phyloP scores from a whole-genome alignment of 1,140 invertebrate genomes.

The Whitmania pigra region DNA sequence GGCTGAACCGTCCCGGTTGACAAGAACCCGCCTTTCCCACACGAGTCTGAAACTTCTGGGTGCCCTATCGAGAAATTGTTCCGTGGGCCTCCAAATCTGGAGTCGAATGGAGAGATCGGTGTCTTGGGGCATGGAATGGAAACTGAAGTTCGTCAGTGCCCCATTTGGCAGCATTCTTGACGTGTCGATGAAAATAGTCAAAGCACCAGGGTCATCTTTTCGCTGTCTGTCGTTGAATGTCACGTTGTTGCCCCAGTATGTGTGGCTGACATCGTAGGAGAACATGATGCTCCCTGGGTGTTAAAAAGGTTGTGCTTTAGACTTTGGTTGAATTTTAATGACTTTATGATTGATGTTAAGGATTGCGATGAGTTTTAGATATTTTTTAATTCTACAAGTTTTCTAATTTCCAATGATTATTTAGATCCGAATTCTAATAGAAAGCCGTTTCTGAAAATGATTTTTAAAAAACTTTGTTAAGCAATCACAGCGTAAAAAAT shows the following conservation, averaged over 20 bases:
- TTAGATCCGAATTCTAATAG: neutral
- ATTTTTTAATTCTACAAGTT: neutral
- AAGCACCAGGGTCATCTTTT: neutral
- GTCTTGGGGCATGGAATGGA: constrained; percentile 2
- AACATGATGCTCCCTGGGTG: neutral
- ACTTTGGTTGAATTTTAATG: neutral
- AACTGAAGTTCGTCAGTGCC: neutral
- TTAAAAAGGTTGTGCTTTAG: neutral
- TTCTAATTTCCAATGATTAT: neutral
- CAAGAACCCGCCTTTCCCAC: constrained; percentile 3
- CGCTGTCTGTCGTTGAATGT: neutral
- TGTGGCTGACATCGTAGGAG: neutral
- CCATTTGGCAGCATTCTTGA: neutral
- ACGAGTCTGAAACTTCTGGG: neutral
- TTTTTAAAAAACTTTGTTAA: neutral
- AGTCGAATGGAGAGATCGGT: neutral
- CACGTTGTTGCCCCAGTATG: neutral
- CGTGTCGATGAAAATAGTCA: neutral
- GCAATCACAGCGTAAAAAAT: neutral
- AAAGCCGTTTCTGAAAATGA: neutral
- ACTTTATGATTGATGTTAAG: too few species aligned
- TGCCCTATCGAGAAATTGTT: neutral
- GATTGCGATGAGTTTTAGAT: too few species aligned
- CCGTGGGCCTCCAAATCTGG: neutral
- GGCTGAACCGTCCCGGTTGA: neutral